Evolutionary conservation across 2,113 vertebrate species (phyloP).

Genomic region (Oryzias curvinotus): DNA sequence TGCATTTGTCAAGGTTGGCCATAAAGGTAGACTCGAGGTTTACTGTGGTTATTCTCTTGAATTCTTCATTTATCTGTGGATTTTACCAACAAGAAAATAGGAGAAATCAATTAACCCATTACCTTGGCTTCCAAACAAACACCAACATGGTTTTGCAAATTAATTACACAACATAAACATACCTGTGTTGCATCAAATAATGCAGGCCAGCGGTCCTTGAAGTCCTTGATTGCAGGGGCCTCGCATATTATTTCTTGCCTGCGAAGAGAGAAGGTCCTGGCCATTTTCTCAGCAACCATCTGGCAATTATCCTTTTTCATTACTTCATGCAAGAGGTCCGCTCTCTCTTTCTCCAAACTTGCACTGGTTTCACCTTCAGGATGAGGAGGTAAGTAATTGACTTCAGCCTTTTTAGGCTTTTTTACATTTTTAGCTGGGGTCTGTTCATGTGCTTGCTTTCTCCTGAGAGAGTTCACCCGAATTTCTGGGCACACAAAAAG

Average conservation of each 20-base stretch:
- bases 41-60: no score
- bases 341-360: conserved; percentile 7
- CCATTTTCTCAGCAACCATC: conserved; percentile 12
- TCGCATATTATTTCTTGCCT: no score
- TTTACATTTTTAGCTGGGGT: not conserved
- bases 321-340: not conserved
- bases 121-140: no score
- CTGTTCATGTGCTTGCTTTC: not conserved
- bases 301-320: not conserved
- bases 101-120: no score
- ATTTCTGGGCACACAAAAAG: not conserved
- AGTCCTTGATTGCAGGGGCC: no score
- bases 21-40: not conserved
- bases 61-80: no score
- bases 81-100: no score
- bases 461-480: conserved; percentile 1
- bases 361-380: not conserved
- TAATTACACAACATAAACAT: no score
- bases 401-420: conserved; percentile 1
- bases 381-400: conserved; percentile 7
- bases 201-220: no score
- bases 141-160: not conserved
- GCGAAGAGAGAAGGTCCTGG: not conserved
- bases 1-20: not conserved
- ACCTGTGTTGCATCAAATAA: no score